Conservation (phyloP, 2,888 invertebrate species). For the Pherbina coryleti region DNA sequence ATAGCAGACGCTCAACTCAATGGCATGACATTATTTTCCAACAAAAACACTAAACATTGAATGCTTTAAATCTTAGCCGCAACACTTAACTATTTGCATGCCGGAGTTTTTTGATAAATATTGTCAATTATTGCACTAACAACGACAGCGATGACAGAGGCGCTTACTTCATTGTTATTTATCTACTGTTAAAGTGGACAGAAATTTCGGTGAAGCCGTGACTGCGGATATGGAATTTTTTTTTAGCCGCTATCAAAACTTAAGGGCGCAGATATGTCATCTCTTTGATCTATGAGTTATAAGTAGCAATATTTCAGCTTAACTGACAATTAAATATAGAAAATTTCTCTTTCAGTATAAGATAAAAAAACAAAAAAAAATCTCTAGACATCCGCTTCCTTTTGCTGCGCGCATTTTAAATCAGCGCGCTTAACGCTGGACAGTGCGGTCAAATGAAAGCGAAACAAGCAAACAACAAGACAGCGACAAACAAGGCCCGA, state of each 20-base stretch:
- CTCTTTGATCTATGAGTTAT: neutral
- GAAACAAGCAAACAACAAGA: conserved; percentile 38
- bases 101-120: neutral
- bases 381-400: neutral
- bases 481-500: neutral
- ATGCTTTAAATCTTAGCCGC: neutral
- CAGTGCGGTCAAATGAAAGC: conserved; percentile 53
- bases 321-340: neutral
- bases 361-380: neutral
- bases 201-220: neutral
- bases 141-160: no score
- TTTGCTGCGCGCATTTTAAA: neutral
- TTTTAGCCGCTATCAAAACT: neutral
- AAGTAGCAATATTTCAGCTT: neutral
- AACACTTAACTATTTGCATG: neutral
- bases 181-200: neutral
- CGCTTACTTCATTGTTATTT: no score
- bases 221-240: neutral
- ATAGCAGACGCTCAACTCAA: neutral
- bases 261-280: no score
- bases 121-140: neutral
- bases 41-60: neutral
- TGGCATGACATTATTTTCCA: neutral
- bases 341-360: conserved; percentile 24
- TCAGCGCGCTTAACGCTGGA: conserved; percentile 35